These are phyloP conservation scores for Pachyrhynchus sulphureomaculatus DNA, from an alignment of 1,140 invertebrate genomes.

Conservation along the genomic window DNA sequence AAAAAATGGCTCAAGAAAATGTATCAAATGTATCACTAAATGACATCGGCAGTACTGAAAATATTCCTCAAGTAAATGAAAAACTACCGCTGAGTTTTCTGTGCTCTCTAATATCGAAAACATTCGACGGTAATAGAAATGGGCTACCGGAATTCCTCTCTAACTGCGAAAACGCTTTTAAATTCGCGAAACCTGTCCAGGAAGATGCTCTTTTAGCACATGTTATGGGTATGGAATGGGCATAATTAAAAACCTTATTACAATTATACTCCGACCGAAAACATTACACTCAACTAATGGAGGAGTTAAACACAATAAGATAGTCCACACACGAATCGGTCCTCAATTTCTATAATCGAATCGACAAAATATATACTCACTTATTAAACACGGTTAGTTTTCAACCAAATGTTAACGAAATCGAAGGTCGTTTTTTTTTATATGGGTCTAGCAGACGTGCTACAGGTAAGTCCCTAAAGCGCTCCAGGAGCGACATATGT, in stretches of 20 bases:
- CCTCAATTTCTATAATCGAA: not conserved
- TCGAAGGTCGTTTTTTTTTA: not conserved
- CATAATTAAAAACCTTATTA: not conserved
- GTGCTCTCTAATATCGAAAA: not conserved
- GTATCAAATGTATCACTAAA: too few relatives aligned
- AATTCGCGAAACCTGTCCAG: not conserved
- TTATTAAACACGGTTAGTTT: not conserved
- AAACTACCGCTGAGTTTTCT: not conserved
- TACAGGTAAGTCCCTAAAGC: too few relatives aligned
- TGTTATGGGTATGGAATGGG: not conserved
- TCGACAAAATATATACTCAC: not conserved
- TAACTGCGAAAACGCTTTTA: not conserved
- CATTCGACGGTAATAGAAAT: not conserved
- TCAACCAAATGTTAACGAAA: not conserved
- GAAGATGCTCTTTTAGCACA: not conserved
- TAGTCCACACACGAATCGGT: not conserved
- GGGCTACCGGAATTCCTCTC: not conserved
- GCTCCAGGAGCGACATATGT: not conserved
- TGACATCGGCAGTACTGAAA: too few relatives aligned
- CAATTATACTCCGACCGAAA: not conserved
- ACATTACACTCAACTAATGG: not conserved
- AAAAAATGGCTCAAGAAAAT: too few relatives aligned
- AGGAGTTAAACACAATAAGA: not conserved
- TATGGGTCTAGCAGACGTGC: too few relatives aligned
- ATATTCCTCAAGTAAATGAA: too few relatives aligned